Evolutionary conservation across 2,113 vertebrate genomes (phyloP), one percentile per base, ranked within the genome.

Genomic region (Megaceryle maxima): DNA sequence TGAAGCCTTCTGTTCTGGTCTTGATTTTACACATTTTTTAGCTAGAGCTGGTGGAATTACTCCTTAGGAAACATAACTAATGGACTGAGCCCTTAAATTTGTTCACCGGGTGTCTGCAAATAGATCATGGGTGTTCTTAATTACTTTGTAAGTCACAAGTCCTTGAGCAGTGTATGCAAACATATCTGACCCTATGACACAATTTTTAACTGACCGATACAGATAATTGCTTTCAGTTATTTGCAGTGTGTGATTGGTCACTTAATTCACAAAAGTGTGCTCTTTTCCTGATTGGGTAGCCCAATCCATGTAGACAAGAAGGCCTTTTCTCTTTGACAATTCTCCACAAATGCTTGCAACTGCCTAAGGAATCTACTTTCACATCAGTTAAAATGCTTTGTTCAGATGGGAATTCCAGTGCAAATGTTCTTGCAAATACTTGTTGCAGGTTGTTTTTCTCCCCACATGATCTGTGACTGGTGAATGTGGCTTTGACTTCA

Each of bases 161-260:
- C 83, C 48, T 87, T 84, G 48, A 96, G 29, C 86, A 87, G 74
- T 82, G 77, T 92, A 70, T 82, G 95, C 92, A 96, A 97, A 95
- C 95, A 79, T 87, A 91, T 91, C 82, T 94, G 95, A 96, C 92
- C 77, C 66, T 28, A 25, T 57, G 77, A 94, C 94, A 96, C 70
- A 64, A 72, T 68, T 94, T 96, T 95, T 57, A 89, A 92, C 69
- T 84, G 80, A 57, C 69, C 5, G 0, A 64, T 50, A 88, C 4
- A 2, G 93, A 69, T 73, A 91, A 91, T 91, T 73, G 69, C 39
- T 44, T 24, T 33, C 92, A 2, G 3, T 94, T 94, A 93, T 55
- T 84, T 0, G 0, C 0, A 0, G 68, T 33, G 70, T 1, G 1
- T 82, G 86, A 88, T 86, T 70, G 39, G 69, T 76, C 86, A 69